phyloP scores from a whole-genome alignment of 2,113 vertebrate genomes.

The Scopus umbretta region DNA sequence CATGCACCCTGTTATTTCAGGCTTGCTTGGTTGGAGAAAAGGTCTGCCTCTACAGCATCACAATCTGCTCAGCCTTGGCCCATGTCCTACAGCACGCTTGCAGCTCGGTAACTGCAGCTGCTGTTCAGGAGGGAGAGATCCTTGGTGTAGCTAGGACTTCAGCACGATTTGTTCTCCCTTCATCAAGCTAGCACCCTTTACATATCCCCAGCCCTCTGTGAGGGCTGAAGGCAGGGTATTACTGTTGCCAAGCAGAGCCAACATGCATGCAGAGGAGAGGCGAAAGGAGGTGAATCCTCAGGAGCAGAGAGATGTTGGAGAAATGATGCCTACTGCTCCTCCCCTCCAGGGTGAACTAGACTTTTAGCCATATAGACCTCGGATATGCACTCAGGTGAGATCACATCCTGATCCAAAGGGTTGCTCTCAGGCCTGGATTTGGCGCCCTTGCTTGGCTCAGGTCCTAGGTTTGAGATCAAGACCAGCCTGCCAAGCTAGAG shows the following conservation, averaged over 20 bases:
- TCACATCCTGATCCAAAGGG: background rate
- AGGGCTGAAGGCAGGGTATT: background rate
- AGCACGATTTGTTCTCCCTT: background rate
- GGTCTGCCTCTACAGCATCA: background rate
- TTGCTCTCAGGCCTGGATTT: background rate
- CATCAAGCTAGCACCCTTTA: background rate
- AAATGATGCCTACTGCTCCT: background rate
- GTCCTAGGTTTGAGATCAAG: background rate
- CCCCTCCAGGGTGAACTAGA: background rate
- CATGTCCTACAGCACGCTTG: rapidly evolving
- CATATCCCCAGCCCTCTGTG: rapidly evolving
- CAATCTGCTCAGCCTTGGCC: slow-evolving; percentile 18
- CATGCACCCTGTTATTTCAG: background rate
- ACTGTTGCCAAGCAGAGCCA: background rate
- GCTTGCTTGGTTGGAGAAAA: background rate
- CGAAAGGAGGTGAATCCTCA: background rate
- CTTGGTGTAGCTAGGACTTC: background rate
- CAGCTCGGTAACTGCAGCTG: background rate
- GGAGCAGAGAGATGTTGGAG: background rate
- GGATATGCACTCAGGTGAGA: background rate
- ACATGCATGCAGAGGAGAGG: background rate
- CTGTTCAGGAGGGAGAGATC: background rate
- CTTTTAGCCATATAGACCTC: background rate
- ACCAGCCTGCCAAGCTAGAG: background rate
- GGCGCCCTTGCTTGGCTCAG: background rate